Evolutionary conservation across 2,888 invertebrate genomes (phyloP).

Genomic region (Frankliniella fusca): DNA sequence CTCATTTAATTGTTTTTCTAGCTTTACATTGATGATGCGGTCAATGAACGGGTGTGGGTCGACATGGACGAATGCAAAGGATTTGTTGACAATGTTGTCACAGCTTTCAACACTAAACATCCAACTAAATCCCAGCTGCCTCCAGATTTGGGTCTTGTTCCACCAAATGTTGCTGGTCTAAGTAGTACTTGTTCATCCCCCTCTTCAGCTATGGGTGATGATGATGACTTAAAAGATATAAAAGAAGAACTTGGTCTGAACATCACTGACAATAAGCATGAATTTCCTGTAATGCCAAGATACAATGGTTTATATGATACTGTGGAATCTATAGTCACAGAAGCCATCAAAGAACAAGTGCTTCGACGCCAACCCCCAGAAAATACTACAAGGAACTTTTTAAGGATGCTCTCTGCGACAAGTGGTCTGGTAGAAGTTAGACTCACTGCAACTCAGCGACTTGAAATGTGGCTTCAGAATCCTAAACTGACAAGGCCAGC

Average conservation of each 20-base stretch:
- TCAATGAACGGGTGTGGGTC: slow-evolving; percentile 90
- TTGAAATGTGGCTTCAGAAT: slow-evolving; percentile 94
- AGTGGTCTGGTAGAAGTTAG: slow-evolving; percentile 82
- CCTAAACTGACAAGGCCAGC: slow-evolving; percentile 89
- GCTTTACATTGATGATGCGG: slow-evolving; percentile 90
- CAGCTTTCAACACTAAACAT: slow-evolving; percentile 75
- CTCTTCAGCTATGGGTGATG: neutral
- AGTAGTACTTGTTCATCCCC: slow-evolving; percentile 32
- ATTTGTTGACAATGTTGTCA: slow-evolving; percentile 85
- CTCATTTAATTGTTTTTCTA: slow-evolving; percentile 45
- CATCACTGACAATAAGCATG: slow-evolving; percentile 29
- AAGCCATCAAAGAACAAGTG: slow-evolving; percentile 82
- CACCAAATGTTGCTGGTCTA: neutral
- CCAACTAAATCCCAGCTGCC: slow-evolving; percentile 53
- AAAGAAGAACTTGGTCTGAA: slow-evolving; percentile 1
- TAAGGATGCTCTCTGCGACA: slow-evolving; percentile 77
- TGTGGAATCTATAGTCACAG: slow-evolving; percentile 76
- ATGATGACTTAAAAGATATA: slow-evolving; percentile 23
- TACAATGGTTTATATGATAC: slow-evolving; percentile 60
- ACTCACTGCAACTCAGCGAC: slow-evolving; percentile 68
- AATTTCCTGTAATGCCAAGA: slow-evolving; percentile 51
- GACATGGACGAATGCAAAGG: slow-evolving; percentile 86
- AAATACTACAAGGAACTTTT: slow-evolving; percentile 81
- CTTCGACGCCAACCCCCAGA: slow-evolving; percentile 80
- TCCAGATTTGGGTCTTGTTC: slow-evolving; percentile 2